Conservation (phyloP, 2,888 invertebrate species). For the Ophioninae sp. region DNA sequence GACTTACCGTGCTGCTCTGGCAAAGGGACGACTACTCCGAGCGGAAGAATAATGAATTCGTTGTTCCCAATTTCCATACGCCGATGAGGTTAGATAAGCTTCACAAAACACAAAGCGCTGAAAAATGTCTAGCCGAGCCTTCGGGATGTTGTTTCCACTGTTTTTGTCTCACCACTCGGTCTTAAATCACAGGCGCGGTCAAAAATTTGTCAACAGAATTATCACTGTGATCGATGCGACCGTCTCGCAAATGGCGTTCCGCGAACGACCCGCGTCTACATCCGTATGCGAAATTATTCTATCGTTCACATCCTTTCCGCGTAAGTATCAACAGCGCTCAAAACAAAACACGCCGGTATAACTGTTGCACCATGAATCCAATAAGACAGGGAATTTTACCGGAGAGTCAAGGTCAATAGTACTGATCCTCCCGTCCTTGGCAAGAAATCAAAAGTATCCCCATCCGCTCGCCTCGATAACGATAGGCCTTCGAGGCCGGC, state of each 20-base stretch:
- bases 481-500: neutral
- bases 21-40: neutral
- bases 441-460: neutral
- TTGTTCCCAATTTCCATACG: too few relatives aligned
- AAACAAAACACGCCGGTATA: neutral
- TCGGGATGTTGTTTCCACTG: too few relatives aligned
- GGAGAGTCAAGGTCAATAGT: neutral
- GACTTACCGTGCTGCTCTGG: neutral
- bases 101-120: neutral
- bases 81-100: neutral
- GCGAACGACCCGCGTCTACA: too few relatives aligned
- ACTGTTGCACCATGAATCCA: neutral
- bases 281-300: neutral
- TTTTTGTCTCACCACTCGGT: too few relatives aligned
- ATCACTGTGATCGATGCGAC: too few relatives aligned
- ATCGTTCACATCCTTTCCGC: neutral
- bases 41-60: neutral
- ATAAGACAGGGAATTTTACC: neutral
- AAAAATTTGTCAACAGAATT: too few relatives aligned
- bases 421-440: neutral
- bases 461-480: neutral
- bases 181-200: too few relatives aligned
- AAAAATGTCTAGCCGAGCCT: too few relatives aligned
- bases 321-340: neutral
- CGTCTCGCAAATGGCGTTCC: too few relatives aligned